Evolutionary conservation across 2,797 vertebrate genomes (phyloP).

Genomic region (Scarus forsteni): DNA sequence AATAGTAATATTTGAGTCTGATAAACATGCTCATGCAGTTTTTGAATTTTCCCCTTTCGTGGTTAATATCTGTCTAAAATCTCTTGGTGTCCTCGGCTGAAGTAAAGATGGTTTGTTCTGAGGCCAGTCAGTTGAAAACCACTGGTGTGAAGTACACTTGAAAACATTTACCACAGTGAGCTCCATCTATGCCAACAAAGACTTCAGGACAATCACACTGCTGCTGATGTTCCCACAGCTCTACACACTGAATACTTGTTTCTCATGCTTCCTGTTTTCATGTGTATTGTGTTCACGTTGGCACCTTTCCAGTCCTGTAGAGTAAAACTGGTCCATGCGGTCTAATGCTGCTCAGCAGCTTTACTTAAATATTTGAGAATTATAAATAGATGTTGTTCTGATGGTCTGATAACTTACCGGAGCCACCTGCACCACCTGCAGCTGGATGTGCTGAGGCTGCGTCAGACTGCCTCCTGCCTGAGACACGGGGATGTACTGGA

Average conservation of each 20-base stretch:
- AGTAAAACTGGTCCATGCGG: background rate
- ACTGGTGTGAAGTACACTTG: too few species aligned
- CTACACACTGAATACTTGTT: background rate
- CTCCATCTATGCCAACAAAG: too few species aligned
- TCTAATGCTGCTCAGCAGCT: background rate
- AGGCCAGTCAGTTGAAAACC: too few species aligned
- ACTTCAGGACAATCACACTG: too few species aligned
- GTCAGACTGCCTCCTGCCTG: slow-evolving; percentile 89
- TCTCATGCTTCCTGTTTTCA: too few species aligned
- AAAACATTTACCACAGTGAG: too few species aligned
- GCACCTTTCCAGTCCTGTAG: background rate
- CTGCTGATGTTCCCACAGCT: background rate
- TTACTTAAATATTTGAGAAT: background rate
- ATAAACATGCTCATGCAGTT: too few species aligned
- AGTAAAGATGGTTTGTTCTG: too few species aligned
- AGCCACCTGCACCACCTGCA: slow-evolving; percentile 97
- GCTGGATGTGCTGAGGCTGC: slow-evolving; percentile 95
- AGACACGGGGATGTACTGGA: slow-evolving; percentile 97
- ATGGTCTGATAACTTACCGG: slow-evolving; percentile 82
- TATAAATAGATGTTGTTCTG: background rate
- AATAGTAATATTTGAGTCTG: too few species aligned
- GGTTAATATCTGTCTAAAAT: too few species aligned
- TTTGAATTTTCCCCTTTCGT: too few species aligned
- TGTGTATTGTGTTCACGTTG: background rate
- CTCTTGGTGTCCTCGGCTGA: too few species aligned